Conservation (phyloP, 2,113 vertebrate species). For the Anolis sagrei region DNA sequence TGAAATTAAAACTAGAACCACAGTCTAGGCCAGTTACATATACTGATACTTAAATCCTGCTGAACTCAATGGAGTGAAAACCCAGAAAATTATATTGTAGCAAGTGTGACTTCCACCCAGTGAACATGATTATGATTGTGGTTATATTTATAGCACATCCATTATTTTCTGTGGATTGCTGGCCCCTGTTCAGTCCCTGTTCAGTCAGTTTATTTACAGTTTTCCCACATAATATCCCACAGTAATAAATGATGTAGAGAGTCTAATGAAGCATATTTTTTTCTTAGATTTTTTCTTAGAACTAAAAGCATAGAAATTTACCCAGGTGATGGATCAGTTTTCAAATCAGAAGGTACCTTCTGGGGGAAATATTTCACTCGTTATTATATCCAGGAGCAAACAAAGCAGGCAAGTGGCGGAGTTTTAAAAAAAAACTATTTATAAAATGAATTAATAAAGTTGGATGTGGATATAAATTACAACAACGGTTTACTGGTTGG, state of each 20-base stretch:
- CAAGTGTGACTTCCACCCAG: neutral
- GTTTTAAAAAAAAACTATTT: no score
- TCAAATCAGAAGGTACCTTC: constrained; percentile 83
- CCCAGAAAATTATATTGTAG: neutral
- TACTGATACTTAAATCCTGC: neutral
- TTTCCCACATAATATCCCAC: neutral
- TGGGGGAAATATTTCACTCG: constrained; percentile 84
- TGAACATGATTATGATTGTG: neutral
- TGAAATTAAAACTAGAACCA: neutral
- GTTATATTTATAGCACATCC: neutral
- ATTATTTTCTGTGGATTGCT: neutral
- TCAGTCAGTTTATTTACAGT: neutral
- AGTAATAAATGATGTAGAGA: neutral
- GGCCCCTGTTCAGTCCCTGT: neutral
- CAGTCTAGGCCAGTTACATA: neutral
- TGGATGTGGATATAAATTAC: neutral
- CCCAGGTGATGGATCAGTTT: constrained; percentile 88
- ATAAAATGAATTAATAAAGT: neutral
- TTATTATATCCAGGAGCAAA: constrained; percentile 68
- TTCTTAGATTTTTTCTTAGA: constrained; percentile 76
- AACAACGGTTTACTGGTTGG: neutral
- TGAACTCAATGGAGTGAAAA: neutral
- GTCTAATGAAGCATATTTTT: neutral
- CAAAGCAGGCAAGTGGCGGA: constrained; percentile 66
- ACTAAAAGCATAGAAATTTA: constrained; percentile 82